Evolutionary conservation across 2,888 invertebrate species (phyloP), one percentile per base, ranked within the genome.

Genomic region (Catonia carolina): DNA sequence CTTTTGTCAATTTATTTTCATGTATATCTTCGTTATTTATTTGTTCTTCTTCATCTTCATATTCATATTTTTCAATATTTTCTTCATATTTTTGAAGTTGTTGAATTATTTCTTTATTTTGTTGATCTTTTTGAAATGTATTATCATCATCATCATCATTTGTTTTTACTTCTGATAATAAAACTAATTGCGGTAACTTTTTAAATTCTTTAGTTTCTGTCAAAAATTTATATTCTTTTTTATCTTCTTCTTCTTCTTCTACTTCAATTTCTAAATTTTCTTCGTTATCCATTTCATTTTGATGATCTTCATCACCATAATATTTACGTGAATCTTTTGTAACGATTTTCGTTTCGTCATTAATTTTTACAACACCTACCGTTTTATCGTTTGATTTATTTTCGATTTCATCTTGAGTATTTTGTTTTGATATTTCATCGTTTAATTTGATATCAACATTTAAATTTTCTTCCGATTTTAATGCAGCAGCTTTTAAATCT

Each of bases 401-500:
- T 14, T 63, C 49, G 23, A 45, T 59, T 33, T 37, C 52, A 20
- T 48, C 18, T 37, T 59, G 57, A 65, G 39, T 20, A 6, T 27
- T 8, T 27, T 27, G 4, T 27, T 27, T 8, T 27, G 27, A 8
- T 27, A n/a, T 6, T 20, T 31, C n/a, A 22, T 4, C 15, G 15
- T 17, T 37, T 31, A 10, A 12, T 36, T 12, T 33, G 33, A 1
- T 35, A 18, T 15, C 7, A 2, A 4, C 23, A 36, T 27, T 6
- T 8, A 27, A 27, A 15, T 54, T 58, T 2, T 69, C 67, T 45
- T 74, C 74, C 55, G 77, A 77, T 63, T 75, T 74, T 59, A 77
- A 78, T 2, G 79, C 81, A 0, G 80, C 78, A 59, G 76, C 77
- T 66, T 79, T 82, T 50, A 84, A 70, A 56, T 82, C 81, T 55